Evolutionary conservation across 2,113 vertebrate species (phyloP).

Genomic region (Heterotilapia buettikoferi): DNA sequence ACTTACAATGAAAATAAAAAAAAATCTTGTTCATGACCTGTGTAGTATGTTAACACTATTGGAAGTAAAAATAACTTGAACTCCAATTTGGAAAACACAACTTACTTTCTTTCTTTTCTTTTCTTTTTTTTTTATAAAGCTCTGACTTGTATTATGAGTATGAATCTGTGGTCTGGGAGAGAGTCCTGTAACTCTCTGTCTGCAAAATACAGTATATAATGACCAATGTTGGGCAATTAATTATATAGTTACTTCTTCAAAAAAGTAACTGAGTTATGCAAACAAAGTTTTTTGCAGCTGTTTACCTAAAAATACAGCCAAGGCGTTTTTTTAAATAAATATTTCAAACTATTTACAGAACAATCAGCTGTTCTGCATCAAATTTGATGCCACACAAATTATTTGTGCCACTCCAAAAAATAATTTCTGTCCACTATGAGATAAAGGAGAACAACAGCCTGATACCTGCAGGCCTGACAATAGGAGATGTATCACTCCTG

Average conservation of each 20-base stretch:
- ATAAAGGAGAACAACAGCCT: too few relatives aligned
- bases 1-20: too few relatives aligned
- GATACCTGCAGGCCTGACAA: too few relatives aligned
- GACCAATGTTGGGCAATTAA: background rate
- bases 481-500: background rate
- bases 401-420: too few relatives aligned
- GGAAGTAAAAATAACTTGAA: background rate
- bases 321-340: too few relatives aligned
- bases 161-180: background rate
- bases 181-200: background rate
- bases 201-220: background rate
- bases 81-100: background rate
- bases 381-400: too few relatives aligned
- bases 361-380: rapidly evolving
- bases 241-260: too few relatives aligned
- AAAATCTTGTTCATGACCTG: background rate
- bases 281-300: too few relatives aligned
- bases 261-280: too few relatives aligned
- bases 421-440: too few relatives aligned
- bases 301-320: too few relatives aligned
- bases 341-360: too few relatives aligned
- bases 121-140: background rate
- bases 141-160: background rate
- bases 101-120: rapidly evolving
- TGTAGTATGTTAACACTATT: background rate